Percentiles rank a stretch among this genome's conserved stretches.
Evolutionary conservation across 2,888 invertebrate genomes (phyloP).

Genomic region (Amblyjoppa fuscipennis): DNA sequence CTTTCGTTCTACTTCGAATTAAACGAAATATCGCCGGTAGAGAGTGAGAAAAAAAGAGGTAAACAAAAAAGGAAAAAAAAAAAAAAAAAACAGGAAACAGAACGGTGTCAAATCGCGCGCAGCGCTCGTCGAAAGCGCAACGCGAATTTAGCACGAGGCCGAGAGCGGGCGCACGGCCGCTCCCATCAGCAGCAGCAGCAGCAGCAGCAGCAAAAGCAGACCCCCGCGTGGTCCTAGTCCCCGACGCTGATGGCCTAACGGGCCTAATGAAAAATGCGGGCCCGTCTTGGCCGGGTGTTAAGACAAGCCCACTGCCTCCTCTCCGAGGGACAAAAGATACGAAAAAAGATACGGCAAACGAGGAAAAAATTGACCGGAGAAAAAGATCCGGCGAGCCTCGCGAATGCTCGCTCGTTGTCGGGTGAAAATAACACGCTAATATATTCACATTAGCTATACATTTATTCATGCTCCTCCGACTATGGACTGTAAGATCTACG

Average conservation of each 20-base stretch:
- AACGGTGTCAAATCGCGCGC: constrained; percentile 70
- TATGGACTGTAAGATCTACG: constrained; percentile 28
- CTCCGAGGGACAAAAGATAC: constrained; percentile 36
- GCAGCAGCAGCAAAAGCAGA: constrained; percentile 56
- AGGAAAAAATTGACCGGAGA: constrained; percentile 1
- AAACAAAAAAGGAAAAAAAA: neutral
- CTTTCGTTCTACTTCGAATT: constrained; percentile 32
- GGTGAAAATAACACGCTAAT: constrained; percentile 49
- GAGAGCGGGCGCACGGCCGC: constrained; percentile 54
- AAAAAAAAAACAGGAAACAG: constrained; percentile 19
- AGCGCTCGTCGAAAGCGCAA: constrained; percentile 70
- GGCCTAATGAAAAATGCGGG: constrained; percentile 61
- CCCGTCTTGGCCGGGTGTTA: constrained; percentile 29
- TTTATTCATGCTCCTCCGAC: constrained; percentile 50
- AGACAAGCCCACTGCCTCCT: constrained; percentile 17
- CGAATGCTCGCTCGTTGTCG: neutral
- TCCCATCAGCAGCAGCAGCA: constrained; percentile 61
- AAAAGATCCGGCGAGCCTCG: neutral
- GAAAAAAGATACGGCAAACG: constrained; percentile 24
- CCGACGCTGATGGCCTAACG: constrained; percentile 58
- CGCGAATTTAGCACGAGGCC: constrained; percentile 68
- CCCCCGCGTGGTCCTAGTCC: constrained; percentile 48
- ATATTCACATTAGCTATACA: constrained; percentile 55
- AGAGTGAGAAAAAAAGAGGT: constrained; percentile 22
- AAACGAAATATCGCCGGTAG: constrained; percentile 15